These are phyloP conservation scores for Hylaea fasciaria DNA, from an alignment of 2,888 invertebrate genomes.

Conservation along the genomic window DNA sequence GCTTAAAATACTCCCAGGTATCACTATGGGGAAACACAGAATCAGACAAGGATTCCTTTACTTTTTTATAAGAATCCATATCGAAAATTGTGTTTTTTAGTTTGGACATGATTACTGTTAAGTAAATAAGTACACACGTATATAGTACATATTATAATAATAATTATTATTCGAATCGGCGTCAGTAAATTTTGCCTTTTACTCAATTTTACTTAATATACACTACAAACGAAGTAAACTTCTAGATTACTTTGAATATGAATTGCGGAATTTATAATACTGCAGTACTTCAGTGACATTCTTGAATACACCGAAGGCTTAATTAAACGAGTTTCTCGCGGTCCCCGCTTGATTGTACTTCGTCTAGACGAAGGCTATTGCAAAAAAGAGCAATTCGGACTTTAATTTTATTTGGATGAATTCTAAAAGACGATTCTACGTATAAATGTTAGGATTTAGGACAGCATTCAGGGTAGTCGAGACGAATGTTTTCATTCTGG, in stretches of 20 bases:
- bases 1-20: too few species aligned
- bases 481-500: background rate
- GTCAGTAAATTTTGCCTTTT: too few species aligned
- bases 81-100: too few species aligned
- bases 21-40: too few species aligned
- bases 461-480: background rate
- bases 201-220: too few species aligned
- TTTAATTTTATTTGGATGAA: background rate
- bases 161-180: too few species aligned
- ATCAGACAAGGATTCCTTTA: too few species aligned
- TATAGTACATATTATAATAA: too few species aligned
- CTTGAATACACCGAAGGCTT: conserved; percentile 13
- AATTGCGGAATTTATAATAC: background rate
- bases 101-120: too few species aligned
- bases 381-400: background rate
- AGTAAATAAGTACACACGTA: too few species aligned
- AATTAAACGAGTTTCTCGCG: conserved; percentile 26
- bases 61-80: too few species aligned
- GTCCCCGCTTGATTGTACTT: conserved; percentile 25
- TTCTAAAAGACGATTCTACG: conserved; percentile 3
- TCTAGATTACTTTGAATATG: conserved; percentile 5
- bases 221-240: too few species aligned
- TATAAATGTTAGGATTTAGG: conserved; percentile 13
- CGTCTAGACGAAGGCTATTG: conserved; percentile 33
- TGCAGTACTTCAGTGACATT: conserved; percentile 4